These are phyloP conservation scores for Falco punctatus DNA, from an alignment of 2,113 vertebrate genomes.

Conservation along the genomic window DNA sequence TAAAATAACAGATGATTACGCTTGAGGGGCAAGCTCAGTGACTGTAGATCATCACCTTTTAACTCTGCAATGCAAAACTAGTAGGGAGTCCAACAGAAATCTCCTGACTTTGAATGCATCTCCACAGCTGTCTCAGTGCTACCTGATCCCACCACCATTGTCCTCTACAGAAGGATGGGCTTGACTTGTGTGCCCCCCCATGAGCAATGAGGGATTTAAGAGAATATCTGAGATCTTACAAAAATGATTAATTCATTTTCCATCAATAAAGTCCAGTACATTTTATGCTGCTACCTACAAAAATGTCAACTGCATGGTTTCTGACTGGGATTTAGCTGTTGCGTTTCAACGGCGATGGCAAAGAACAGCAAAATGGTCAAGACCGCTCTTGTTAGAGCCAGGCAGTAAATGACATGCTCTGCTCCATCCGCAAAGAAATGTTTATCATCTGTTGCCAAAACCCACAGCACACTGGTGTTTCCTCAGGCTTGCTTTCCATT, in stretches of 20 bases:
- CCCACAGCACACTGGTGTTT: conserved; percentile 51
- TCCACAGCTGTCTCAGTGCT: neutral
- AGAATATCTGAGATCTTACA: neutral
- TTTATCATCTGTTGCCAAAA: conserved; percentile 72
- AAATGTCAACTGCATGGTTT: neutral
- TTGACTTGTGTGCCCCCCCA: neutral
- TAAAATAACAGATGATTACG: neutral
- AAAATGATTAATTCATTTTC: neutral
- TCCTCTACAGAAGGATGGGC: neutral
- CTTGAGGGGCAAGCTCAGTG: neutral
- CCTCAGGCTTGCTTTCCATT: conserved; percentile 59
- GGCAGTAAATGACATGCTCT: conserved; percentile 62
- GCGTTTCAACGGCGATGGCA: conserved; percentile 14
- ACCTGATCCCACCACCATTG: neutral
- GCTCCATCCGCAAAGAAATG: conserved; percentile 57
- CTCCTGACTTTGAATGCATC: neutral
- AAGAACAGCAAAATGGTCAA: conserved; percentile 51
- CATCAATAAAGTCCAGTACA: neutral
- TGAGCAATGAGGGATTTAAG: neutral
- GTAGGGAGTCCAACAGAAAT: neutral
- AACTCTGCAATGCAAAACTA: neutral
- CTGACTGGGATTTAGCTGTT: conserved; percentile 23
- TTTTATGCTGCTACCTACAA: neutral
- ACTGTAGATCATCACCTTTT: neutral
- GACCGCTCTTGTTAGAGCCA: conserved; percentile 42